Base-by-base conservation (phyloP, 2,797 vertebrate genomes). In the Odontamblyopus lacepedii region DNA sequence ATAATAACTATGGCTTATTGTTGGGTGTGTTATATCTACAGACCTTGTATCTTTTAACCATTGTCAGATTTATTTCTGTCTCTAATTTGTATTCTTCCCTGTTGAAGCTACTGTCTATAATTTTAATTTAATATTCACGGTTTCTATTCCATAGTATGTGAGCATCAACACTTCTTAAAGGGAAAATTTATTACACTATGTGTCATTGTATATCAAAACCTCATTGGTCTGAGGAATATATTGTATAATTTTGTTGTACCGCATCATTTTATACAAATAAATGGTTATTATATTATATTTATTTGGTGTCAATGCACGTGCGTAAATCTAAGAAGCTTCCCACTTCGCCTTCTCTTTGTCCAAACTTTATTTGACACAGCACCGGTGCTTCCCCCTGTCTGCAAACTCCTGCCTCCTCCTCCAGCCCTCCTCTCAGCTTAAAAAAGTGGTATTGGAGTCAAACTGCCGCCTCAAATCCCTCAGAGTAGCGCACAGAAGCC, bases 381-480 rank as follows among this genome's bases (percentile, higher is more conserved):
- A 19, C 2, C 56, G n/a, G 4, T 55, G 48, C 53, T 68, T 67
- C 29, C 27, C 38, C n/a, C 32, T 50, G 19, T 0, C n/a, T 60
- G 26, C 7, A 2, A 13, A 82, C 79, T 82, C 77, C 83, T 73
- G 78, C 82, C 75, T 55, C 41, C 72, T 79, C 8, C 73, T 72
- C 88, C 90, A 88, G 83, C 89, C 88, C 88, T 85, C 87, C 73
- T 81, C 77, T 26, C 76, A 69, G 63, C 74, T 74, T 53, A 38
- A 12, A 55, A 57, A 19, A 12, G 63, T 41, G 63, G 19, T 69
- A 66, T 29, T 62, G 74, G 79, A 86, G 75, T 74, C 68, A 1
- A 63, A 19, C 70, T 19, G 71, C 71, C 71, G 30, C 77, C 66
- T 69, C 44, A 9, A 23, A 7, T 32, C 64, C 51, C 56, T 23